These are phyloP conservation scores for Laupala kohalensis DNA, from an alignment of 1,140 invertebrate genomes.

Conservation along the genomic window DNA sequence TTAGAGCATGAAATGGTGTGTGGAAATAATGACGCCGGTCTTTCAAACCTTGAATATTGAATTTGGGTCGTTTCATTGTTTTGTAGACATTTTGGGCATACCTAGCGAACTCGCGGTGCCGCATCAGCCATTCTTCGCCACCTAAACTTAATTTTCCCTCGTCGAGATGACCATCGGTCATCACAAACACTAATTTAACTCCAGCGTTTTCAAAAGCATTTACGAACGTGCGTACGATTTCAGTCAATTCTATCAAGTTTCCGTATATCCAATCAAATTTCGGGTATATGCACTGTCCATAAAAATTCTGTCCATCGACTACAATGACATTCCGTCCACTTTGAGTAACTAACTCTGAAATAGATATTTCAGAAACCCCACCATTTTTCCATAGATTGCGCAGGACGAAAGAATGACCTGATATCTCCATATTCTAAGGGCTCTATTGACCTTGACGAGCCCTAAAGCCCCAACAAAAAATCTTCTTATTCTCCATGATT, in stretches of 20 bases:
- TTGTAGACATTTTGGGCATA: not conserved
- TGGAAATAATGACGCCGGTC: not conserved
- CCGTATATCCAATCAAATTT: not conserved
- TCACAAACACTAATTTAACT: not conserved
- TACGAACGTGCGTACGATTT: not conserved
- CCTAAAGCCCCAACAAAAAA: too few species aligned
- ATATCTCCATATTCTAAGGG: too few species aligned
- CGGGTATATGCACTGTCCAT: not conserved
- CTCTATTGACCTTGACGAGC: too few species aligned
- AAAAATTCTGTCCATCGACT: not conserved
- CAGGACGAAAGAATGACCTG: too few species aligned
- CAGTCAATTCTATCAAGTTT: not conserved
- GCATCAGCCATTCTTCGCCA: not conserved
- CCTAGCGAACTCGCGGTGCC: not conserved
- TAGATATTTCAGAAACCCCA: too few species aligned
- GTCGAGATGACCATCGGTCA: not conserved
- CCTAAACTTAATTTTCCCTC: not conserved
- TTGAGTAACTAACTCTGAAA: slow-evolving; percentile 9
- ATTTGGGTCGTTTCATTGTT: not conserved
- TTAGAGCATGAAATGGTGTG: not conserved
- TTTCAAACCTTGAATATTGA: not conserved
- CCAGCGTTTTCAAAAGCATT: not conserved
- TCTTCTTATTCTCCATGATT: too few species aligned
- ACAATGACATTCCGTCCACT: not conserved
- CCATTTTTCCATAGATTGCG: too few species aligned